A percentile compares a stretch with the other conserved stretches of the same genome.
These are phyloP conservation scores for Agonopterix alstromeriana DNA, from an alignment of 2,888 invertebrate genomes.

Conservation along the genomic window DNA sequence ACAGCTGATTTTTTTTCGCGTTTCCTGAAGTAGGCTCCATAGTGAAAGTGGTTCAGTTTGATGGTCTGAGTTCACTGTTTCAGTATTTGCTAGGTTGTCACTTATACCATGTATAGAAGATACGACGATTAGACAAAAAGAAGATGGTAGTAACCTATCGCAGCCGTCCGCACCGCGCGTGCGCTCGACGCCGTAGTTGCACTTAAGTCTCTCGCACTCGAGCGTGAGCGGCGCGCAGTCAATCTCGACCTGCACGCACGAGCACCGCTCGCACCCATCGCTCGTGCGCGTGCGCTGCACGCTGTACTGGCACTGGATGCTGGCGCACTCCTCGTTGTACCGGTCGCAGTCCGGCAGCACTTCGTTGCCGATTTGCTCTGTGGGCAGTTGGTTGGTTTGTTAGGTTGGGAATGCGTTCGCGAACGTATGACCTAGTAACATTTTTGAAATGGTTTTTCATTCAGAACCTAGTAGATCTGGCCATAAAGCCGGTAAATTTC, in stretches of 20 bases:
- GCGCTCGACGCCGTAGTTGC: constrained; percentile 83
- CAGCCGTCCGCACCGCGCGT: constrained; percentile 36
- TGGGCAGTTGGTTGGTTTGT: not conserved
- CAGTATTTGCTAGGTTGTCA: too few species aligned
- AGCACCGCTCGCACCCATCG: constrained; percentile 82
- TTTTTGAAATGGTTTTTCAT: too few species aligned
- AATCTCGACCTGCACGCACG: constrained; percentile 37
- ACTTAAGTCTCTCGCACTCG: constrained; percentile 81
- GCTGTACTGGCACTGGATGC: constrained; percentile 82
- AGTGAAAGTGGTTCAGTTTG: too few species aligned
- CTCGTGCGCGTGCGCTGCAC: constrained; percentile 74
- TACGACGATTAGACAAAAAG: too few species aligned
- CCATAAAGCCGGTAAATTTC: too few species aligned
- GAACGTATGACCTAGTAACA: too few species aligned
- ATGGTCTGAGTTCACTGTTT: too few species aligned
- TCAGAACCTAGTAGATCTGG: too few species aligned
- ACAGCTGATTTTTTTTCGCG: too few species aligned
- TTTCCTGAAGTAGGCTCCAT: too few species aligned
- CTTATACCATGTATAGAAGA: too few species aligned
- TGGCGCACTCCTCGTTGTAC: constrained; percentile 78
- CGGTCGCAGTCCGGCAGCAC: constrained; percentile 64
- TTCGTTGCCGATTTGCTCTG: constrained; percentile 29
- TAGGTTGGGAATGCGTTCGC: too few species aligned
- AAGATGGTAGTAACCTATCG: constrained; percentile 28
- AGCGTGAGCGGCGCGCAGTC: constrained; percentile 76